A percentile compares a stretch with the other conserved stretches of the same genome.
These are phyloP conservation scores for Drosophila seclusa DNA, from an alignment of 2,888 invertebrate species.

Conservation along the genomic window DNA sequence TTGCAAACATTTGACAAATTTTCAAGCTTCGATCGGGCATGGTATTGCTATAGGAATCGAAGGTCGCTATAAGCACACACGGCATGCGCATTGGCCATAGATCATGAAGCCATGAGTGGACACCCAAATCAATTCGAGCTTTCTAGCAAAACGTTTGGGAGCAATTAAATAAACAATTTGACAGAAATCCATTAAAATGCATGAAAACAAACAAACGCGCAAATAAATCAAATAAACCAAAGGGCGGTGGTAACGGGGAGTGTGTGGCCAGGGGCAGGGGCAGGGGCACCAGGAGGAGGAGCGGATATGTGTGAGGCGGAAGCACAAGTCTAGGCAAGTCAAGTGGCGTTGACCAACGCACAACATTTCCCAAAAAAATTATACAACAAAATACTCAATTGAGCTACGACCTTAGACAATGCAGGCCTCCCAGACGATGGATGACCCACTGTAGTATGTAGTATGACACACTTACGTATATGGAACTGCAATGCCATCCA, in stretches of 20 bases:
- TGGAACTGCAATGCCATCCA: slow-evolving; percentile 36
- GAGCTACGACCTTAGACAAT: slow-evolving; percentile 39
- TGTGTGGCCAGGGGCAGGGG: neutral
- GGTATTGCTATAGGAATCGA: slow-evolving; percentile 9
- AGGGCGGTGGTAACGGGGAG: slow-evolving; percentile 8
- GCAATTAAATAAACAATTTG: slow-evolving; percentile 62
- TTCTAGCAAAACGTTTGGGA: slow-evolving; percentile 37
- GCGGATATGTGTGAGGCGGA: slow-evolving; percentile 10
- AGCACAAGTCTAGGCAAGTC: slow-evolving; percentile 3
- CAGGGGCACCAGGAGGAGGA: neutral
- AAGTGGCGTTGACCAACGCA: slow-evolving; percentile 6
- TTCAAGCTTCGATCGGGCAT: slow-evolving; percentile 18
- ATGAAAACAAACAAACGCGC: slow-evolving; percentile 48
- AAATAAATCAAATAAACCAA: slow-evolving; percentile 58
- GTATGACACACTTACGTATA: slow-evolving; percentile 3
- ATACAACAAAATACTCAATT: slow-evolving; percentile 22
- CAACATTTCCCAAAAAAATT: slow-evolving; percentile 16
- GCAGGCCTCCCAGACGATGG: slow-evolving; percentile 11
- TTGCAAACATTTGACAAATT: slow-evolving; percentile 39
- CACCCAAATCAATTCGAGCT: slow-evolving; percentile 10
- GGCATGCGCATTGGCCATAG: slow-evolving; percentile 35
- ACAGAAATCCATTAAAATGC: slow-evolving; percentile 66
- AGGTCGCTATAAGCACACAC: slow-evolving; percentile 18
- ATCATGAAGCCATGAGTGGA: slow-evolving; percentile 9
- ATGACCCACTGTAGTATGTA: neutral